Evolutionary conservation across 2,888 invertebrate species (phyloP).

Genomic region (Ichneumon xanthorius): DNA sequence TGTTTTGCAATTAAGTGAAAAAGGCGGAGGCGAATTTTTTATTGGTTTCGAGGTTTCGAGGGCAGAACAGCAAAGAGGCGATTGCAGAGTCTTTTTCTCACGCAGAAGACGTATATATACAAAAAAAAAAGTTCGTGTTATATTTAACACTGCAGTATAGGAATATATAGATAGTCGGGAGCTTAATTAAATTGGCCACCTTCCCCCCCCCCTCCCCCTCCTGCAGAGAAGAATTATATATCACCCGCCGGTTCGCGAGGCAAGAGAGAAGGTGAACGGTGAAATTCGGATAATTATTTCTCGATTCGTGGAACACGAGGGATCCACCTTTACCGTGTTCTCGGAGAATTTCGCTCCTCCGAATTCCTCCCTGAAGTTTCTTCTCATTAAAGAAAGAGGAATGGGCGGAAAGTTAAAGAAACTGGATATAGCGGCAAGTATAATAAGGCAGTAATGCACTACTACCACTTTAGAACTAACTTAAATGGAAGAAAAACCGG

Average conservation of each 20-base stretch:
- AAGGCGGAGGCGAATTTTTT: not conserved
- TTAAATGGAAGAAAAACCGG: not conserved
- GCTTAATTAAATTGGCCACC: constrained; percentile 56
- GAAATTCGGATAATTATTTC: constrained; percentile 64
- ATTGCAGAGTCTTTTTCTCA: constrained; percentile 24
- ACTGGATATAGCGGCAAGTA: not conserved
- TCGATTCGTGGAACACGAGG: constrained; percentile 48
- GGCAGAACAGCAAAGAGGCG: constrained; percentile 1
- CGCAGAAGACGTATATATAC: constrained; percentile 1
- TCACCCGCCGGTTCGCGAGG: constrained; percentile 18
- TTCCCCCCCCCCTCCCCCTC: constrained; percentile 8
- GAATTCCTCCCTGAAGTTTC: constrained; percentile 43
- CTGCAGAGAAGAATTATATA: constrained; percentile 51
- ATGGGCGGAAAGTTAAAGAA: constrained; percentile 1
- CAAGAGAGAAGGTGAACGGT: constrained; percentile 19
- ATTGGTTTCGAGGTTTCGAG: constrained; percentile 15
- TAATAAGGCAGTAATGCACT: constrained; percentile 23
- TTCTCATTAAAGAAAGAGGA: constrained; percentile 14
- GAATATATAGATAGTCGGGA: constrained; percentile 13
- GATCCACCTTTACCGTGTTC: constrained; percentile 66
- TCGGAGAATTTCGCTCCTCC: constrained; percentile 32
- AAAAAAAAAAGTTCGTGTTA: constrained; percentile 8
- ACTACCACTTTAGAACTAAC: constrained; percentile 2
- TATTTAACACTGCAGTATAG: constrained; percentile 27
- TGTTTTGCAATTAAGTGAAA: not conserved